A percentile compares a stretch with the other conserved stretches of the same genome.
phyloP scores from a whole-genome alignment of 2,797 vertebrate species.

The Salarias fasciatus region DNA sequence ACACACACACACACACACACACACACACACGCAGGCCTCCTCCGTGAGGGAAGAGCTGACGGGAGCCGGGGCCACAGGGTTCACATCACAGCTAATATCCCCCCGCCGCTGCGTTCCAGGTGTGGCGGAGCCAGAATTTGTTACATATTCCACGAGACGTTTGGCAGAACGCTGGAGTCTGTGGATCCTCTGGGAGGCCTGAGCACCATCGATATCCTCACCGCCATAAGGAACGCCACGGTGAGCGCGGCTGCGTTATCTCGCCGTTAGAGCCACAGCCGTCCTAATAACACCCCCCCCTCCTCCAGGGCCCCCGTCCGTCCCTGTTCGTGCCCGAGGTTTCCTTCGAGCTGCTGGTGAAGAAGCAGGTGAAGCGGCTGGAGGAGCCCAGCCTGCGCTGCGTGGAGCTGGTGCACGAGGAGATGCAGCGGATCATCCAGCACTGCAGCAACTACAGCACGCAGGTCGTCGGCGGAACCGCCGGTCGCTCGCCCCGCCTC shows the following conservation, averaged over 20 bases:
- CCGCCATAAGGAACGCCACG: constrained; percentile 98
- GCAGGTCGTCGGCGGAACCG: constrained; percentile 65
- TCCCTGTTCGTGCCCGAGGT: constrained; percentile 97
- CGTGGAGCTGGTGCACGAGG: constrained; percentile 98
- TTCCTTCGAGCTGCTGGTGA: constrained; percentile 97
- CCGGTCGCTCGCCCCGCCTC: not conserved
- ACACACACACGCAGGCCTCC: constrained; percentile 55
- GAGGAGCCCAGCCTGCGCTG: constrained; percentile 97
- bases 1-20: too few species aligned
- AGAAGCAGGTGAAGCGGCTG: constrained; percentile 97
- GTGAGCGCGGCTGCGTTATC: constrained; percentile 81
- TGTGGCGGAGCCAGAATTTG: constrained; percentile 98
- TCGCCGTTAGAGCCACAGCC: too few species aligned
- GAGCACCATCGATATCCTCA: constrained; percentile 97
- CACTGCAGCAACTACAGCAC: constrained; percentile 92
- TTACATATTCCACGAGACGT: constrained; percentile 99
- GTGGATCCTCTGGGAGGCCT: constrained; percentile 97
- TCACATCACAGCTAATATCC: constrained; percentile 59
- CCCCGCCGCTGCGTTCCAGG: constrained; percentile 76
- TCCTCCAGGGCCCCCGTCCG: constrained; percentile 91
- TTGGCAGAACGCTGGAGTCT: constrained; percentile 96
- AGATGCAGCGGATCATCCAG: constrained; percentile 99
- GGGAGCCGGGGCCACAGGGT: constrained; percentile 44
- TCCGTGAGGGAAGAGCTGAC: constrained; percentile 55
- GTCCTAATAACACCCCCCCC: too few species aligned